Conservation (phyloP, 2,113 vertebrate genomes). For the Poeciliopsis turrubarensis region DNA sequence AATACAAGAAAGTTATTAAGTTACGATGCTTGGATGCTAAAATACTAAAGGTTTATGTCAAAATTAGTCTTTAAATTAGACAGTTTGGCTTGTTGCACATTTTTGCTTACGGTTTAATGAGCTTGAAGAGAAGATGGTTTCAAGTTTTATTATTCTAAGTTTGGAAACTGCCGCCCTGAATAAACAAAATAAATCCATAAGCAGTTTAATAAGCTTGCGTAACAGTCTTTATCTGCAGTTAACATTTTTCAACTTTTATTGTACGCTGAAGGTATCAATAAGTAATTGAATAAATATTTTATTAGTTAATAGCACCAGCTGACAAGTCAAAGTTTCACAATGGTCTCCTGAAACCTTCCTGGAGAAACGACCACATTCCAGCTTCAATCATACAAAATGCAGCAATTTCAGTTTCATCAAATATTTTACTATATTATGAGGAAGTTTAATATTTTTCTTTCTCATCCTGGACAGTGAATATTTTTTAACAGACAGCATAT, state of each 20-base stretch:
- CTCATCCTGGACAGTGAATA: not conserved
- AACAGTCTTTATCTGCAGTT: not conserved
- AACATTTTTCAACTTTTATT: not conserved
- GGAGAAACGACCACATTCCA: not conserved
- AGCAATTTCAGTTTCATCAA: not conserved
- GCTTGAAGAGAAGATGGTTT: not conserved
- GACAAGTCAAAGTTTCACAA: not conserved
- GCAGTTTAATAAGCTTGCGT: not conserved
- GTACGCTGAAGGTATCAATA: not conserved
- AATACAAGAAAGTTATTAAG: not conserved
- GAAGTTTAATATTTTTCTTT: not conserved
- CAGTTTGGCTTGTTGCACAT: not conserved
- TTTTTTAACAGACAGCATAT: not conserved
- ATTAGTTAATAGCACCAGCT: not conserved
- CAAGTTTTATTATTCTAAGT: not conserved
- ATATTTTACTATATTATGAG: not conserved
- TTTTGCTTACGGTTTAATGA: not conserved
- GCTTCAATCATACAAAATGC: not conserved
- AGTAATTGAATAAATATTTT: not conserved
- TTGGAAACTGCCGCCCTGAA: not conserved
- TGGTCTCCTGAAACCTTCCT: not conserved
- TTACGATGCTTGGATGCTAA: too few species aligned
- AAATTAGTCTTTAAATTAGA: not conserved
- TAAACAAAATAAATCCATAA: not conserved
- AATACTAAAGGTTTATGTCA: not conserved